These are phyloP conservation scores for Dendropsophus ebraccatus DNA, from an alignment of 2,113 vertebrate genomes.

Conservation along the genomic window DNA sequence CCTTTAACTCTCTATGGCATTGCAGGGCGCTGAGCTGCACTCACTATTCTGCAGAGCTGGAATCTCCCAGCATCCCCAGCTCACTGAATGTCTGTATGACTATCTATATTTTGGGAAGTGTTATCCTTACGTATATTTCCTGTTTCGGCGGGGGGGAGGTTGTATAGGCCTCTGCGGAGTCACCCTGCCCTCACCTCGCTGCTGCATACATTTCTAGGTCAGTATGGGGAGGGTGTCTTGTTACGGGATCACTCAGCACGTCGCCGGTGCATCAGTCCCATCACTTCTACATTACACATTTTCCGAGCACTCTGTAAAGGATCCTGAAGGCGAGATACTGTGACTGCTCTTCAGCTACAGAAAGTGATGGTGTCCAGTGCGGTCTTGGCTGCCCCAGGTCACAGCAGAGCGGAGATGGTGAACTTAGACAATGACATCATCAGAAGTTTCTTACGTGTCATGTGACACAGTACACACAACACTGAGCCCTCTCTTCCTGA, in stretches of 20 bases:
- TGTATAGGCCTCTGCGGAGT: background rate
- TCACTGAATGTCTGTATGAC: background rate
- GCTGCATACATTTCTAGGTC: conserved; percentile 28
- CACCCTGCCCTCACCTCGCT: background rate
- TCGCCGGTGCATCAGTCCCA: background rate
- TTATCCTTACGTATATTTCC: no score
- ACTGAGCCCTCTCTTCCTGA: no score
- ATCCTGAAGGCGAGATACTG: conserved; percentile 15
- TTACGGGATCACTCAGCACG: conserved; percentile 19
- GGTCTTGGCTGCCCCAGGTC: conserved; percentile 84
- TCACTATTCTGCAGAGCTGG: no score
- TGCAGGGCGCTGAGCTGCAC: no score
- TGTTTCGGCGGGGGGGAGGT: background rate
- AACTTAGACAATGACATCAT: no score
- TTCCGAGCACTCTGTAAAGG: conserved; percentile 45
- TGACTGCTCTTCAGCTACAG: conserved; percentile 60
- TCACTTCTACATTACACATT: conserved; percentile 39
- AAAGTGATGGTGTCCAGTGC: background rate
- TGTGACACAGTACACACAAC: no score
- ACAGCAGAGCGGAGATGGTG: background rate
- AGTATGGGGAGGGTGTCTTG: background rate
- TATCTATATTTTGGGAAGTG: no score
- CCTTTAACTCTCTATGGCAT: no score
- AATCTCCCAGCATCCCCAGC: background rate
- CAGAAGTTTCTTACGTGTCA: no score